These are phyloP conservation scores for Ictalurus punctatus DNA, from an alignment of 2,113 vertebrate species.

Conservation along the genomic window DNA sequence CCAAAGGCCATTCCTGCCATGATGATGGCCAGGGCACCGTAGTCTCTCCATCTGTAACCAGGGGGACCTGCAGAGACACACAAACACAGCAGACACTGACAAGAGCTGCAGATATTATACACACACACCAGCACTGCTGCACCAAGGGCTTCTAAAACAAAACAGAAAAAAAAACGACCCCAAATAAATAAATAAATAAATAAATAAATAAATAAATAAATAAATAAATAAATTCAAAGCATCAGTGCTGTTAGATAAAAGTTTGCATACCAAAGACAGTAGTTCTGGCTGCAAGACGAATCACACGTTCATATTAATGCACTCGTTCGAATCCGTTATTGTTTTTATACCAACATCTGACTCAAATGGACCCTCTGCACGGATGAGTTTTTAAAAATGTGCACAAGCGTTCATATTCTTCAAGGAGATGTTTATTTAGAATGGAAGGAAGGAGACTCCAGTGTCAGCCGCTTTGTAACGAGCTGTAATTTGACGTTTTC, in stretches of 20 bases:
- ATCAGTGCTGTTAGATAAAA: not conserved
- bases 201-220: too few species aligned
- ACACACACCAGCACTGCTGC: not conserved
- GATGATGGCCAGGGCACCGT: constrained; percentile 89
- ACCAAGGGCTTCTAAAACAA: not conserved
- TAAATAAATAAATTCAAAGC: too few species aligned
- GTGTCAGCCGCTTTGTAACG: not conserved
- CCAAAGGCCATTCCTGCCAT: constrained; percentile 92
- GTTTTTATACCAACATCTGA: not conserved
- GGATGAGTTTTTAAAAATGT: not conserved
- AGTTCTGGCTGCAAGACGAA: not conserved
- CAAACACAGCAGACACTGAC: constrained; percentile 39
- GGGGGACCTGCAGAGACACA: constrained; percentile 71
- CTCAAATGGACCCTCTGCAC: not conserved
- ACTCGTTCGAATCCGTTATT: not conserved
- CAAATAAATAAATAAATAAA: too few species aligned
- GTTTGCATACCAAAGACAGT: not conserved
- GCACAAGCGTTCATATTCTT: not conserved
- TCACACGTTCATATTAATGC: not conserved
- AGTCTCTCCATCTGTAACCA: constrained; percentile 91
- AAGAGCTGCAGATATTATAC: constrained; percentile 2
- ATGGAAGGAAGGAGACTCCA: not conserved
- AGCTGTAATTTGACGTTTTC: not conserved
- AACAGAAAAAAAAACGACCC: not conserved
- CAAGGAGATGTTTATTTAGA: not conserved